These are phyloP conservation scores for Alloscopus bannaensis DNA, from an alignment of 2,888 invertebrate species.

Conservation along the genomic window DNA sequence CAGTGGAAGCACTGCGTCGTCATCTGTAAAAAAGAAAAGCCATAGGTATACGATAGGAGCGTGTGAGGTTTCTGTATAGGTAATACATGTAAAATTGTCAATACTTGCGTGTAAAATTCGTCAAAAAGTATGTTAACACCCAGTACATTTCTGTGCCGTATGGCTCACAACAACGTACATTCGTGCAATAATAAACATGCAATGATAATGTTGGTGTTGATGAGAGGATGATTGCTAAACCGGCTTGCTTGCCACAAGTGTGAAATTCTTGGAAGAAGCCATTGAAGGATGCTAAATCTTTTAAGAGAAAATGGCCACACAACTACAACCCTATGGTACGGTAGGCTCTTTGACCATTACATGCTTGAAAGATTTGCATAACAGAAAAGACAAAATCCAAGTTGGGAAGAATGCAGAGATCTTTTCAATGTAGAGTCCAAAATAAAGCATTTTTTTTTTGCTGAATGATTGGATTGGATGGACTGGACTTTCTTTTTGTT, in stretches of 20 bases:
- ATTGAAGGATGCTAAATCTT: background rate
- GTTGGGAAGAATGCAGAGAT: background rate
- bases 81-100: no score
- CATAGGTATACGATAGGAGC: constrained; percentile 21
- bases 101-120: no score
- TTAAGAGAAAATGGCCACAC: no score
- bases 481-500: background rate
- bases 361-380: constrained; percentile 13
- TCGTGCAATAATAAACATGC: background rate
- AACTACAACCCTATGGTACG: no score
- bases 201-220: constrained; percentile 23
- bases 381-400: background rate
- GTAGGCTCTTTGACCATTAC: background rate
- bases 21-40: constrained; percentile 42
- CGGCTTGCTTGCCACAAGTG: constrained; percentile 10
- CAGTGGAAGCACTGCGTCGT: constrained; percentile 27
- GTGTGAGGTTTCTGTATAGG: no score
- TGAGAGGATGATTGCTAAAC: constrained; percentile 29
- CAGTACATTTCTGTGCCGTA: no score
- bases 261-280: constrained; percentile 18
- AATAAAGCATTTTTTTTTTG: background rate
- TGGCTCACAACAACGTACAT: background rate
- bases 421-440: background rate
- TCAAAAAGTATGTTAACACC: no score
- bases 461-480: background rate